phyloP scores from a whole-genome alignment of 1,140 invertebrate species.

The Harlomillsia oculata region DNA sequence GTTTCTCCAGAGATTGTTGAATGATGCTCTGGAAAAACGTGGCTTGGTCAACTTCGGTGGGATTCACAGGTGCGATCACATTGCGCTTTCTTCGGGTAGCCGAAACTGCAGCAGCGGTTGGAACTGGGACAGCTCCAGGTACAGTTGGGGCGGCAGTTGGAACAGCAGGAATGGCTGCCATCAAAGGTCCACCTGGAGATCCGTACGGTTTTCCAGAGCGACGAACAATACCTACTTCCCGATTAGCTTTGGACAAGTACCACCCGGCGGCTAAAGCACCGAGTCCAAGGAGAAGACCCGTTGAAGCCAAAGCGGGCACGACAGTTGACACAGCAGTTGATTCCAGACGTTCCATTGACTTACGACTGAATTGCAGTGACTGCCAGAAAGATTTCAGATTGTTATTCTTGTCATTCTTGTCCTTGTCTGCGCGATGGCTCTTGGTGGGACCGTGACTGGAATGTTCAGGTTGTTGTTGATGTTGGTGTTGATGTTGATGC shows the following conservation, averaged over 20 bases:
- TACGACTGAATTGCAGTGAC: conserved; percentile 38
- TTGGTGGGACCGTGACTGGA: not conserved
- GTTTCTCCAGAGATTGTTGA: conserved; percentile 33
- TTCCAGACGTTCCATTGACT: conserved; percentile 54
- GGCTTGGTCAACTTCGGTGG: conserved; percentile 32
- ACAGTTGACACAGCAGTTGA: conserved; percentile 45
- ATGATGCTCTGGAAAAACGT: conserved; percentile 35
- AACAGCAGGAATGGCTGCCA: not conserved
- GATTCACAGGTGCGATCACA: not conserved
- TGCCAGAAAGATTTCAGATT: conserved; percentile 25
- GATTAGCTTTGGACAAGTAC: conserved; percentile 47
- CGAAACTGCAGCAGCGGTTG: not conserved
- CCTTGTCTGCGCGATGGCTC: not conserved
- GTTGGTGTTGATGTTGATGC: conserved; percentile 3
- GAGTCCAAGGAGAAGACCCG: conserved; percentile 64
- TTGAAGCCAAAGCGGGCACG: conserved; percentile 51
- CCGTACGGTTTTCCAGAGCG: conserved; percentile 37
- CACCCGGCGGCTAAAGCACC: conserved; percentile 65
- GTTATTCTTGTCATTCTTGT: not conserved
- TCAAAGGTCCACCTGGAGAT: conserved; percentile 34
- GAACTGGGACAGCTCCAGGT: not conserved
- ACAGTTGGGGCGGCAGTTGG: not conserved
- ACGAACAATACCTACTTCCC: conserved; percentile 38
- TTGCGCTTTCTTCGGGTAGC: conserved; percentile 9
- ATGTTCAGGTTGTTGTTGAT: conserved; percentile 4